phyloP scores from a whole-genome alignment of 2,888 invertebrate genomes.

The Alitta virens region DNA sequence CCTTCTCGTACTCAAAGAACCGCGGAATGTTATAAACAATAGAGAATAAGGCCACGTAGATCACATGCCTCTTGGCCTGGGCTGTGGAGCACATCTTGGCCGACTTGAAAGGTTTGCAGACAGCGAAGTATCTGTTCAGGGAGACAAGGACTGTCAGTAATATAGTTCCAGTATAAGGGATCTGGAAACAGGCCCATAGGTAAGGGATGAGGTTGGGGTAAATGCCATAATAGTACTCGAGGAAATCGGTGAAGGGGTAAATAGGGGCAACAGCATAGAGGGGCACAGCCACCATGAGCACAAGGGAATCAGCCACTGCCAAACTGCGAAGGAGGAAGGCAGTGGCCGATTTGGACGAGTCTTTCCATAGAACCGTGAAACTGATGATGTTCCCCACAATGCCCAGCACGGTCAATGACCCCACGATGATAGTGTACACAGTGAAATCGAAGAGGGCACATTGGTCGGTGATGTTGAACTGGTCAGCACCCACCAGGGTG shows the following conservation, averaged over 20 bases:
- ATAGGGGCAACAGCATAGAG: slow-evolving; percentile 27
- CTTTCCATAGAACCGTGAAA: slow-evolving; percentile 29
- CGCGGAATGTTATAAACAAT: slow-evolving; percentile 35
- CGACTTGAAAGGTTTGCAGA: slow-evolving; percentile 30
- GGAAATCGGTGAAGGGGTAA: slow-evolving; percentile 18
- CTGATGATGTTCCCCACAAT: slow-evolving; percentile 30
- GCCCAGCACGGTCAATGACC: slow-evolving; percentile 26
- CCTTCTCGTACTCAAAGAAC: slow-evolving; percentile 33
- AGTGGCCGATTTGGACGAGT: slow-evolving; percentile 23
- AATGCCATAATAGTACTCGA: slow-evolving; percentile 17
- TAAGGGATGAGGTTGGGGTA: slow-evolving; percentile 27
- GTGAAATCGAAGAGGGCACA: slow-evolving; percentile 31
- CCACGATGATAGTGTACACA: slow-evolving; percentile 27
- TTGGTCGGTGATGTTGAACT: slow-evolving; percentile 17
- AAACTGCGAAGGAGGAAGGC: slow-evolving; percentile 29
- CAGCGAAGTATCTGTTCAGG: slow-evolving; percentile 33
- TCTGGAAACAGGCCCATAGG: slow-evolving; percentile 29
- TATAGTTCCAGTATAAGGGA: slow-evolving; percentile 33
- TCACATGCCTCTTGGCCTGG: slow-evolving; percentile 24
- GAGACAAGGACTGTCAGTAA: slow-evolving; percentile 32
- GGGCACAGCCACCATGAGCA: slow-evolving; percentile 30
- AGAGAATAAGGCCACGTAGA: slow-evolving; percentile 27
- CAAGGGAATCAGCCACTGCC: slow-evolving; percentile 32
- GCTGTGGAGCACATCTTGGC: slow-evolving; percentile 15
- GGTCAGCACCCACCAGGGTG: background rate